Conservation (phyloP, 2,797 vertebrate genomes). For the Brachyalestes nurse region DNA sequence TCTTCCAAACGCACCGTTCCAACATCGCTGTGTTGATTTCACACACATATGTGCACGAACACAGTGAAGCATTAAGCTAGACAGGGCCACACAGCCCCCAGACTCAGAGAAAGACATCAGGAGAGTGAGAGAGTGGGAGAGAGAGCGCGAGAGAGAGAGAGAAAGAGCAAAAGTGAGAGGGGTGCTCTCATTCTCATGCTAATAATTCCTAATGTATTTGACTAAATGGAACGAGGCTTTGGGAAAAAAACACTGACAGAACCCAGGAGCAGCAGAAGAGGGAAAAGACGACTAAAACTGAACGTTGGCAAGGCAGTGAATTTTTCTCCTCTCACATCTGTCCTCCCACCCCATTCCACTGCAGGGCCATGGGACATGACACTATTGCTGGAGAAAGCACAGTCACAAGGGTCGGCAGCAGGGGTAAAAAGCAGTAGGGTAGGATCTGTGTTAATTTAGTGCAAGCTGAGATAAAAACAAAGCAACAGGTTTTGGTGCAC, state of each 20-base stretch:
- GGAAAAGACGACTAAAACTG: constrained; percentile 14
- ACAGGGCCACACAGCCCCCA: constrained; percentile 10
- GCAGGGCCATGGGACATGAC: constrained; percentile 19
- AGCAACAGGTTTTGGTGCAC: constrained; percentile 5
- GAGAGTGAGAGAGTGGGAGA: neutral
- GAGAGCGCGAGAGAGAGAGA: too few relatives aligned
- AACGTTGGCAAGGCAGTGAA: neutral
- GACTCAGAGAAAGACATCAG: neutral
- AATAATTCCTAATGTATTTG: constrained; percentile 30
- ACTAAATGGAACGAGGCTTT: constrained; percentile 9
- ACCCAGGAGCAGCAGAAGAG: neutral
- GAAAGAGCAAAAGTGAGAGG: neutral
- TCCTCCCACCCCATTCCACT: constrained; percentile 14
- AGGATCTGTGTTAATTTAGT: neutral
- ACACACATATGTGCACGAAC: neutral
- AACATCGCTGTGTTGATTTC: neutral
- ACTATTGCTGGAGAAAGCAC: neutral
- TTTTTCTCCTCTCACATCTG: constrained; percentile 25
- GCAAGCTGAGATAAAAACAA: neutral
- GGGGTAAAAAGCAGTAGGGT: neutral
- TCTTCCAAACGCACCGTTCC: constrained; percentile 7
- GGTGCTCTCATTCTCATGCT: constrained; percentile 26
- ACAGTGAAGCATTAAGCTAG: neutral
- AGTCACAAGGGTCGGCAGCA: neutral
- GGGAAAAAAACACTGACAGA: neutral